Conservation (phyloP, 2,113 vertebrate species). For the Trematomus loennbergii region DNA sequence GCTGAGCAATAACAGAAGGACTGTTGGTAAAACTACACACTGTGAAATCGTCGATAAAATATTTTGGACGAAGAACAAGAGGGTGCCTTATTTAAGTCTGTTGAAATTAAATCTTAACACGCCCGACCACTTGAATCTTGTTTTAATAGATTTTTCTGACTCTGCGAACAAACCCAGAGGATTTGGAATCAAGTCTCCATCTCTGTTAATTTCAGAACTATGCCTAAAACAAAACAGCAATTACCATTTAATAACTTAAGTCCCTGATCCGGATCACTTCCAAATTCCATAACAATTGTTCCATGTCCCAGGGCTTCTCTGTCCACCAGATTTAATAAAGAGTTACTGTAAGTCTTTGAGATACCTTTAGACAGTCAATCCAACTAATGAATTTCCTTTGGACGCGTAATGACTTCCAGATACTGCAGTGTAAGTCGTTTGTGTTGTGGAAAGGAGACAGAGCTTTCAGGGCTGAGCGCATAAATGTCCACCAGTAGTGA, state of each 20-base stretch:
- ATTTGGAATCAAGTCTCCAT: constrained; percentile 44
- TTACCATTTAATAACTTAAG: constrained; percentile 54
- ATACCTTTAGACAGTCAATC: constrained; percentile 45
- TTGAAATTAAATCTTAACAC: neutral
- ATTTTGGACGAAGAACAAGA: neutral
- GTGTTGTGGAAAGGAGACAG: constrained; percentile 18
- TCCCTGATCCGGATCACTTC: constrained; percentile 54
- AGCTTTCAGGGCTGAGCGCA: neutral
- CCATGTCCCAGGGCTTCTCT: constrained; percentile 30
- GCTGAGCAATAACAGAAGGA: neutral
- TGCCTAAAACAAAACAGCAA: constrained; percentile 57
- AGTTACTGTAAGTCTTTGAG: constrained; percentile 30
- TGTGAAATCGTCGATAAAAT: neutral
- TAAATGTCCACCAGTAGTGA: neutral
- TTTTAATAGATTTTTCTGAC: constrained; percentile 31
- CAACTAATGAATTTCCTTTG: constrained; percentile 59
- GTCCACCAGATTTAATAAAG: constrained; percentile 55
- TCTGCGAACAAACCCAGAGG: constrained; percentile 18
- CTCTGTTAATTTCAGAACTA: constrained; percentile 20
- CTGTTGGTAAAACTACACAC: neutral
- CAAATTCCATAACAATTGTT: constrained; percentile 47
- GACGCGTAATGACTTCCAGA: constrained; percentile 45
- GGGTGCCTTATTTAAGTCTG: neutral
- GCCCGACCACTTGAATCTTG: neutral
- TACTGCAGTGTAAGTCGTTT: neutral